Conservation (phyloP, 1,140 invertebrate species). For the Medauroidea extradentata region DNA sequence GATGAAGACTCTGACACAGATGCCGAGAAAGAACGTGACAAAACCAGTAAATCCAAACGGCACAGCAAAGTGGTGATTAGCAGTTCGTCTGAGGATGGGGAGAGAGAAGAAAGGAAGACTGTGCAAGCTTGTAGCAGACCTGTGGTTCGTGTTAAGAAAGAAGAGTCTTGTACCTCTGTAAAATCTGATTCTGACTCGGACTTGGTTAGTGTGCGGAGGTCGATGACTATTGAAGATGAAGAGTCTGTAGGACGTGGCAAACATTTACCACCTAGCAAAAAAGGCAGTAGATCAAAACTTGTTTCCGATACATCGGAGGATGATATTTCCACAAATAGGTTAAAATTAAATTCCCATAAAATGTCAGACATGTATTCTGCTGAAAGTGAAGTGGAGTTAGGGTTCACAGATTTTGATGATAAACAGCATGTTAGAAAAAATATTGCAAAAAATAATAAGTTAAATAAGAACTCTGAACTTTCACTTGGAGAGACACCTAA, state of each 20-base stretch:
- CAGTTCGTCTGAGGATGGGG: constrained; percentile 55
- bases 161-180: constrained; percentile 7
- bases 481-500: background rate
- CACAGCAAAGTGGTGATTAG: constrained; percentile 46
- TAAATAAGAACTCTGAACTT: background rate
- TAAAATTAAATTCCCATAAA: constrained; percentile 37
- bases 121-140: constrained; percentile 9
- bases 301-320: constrained; percentile 54
- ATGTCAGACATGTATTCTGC: constrained; percentile 14
- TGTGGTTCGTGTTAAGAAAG: constrained; percentile 8
- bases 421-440: constrained; percentile 37
- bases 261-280: background rate
- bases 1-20: constrained; percentile 73
- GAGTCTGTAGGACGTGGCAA: background rate
- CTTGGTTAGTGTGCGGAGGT: background rate
- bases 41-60: constrained; percentile 28
- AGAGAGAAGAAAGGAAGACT: constrained; percentile 23
- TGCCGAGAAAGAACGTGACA: constrained; percentile 7
- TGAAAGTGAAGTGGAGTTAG: constrained; percentile 54
- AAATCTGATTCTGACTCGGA: constrained; percentile 12
- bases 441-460: background rate
- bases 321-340: constrained; percentile 29
- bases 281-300: constrained; percentile 32
- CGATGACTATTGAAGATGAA: constrained; percentile 1
- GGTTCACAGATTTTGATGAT: constrained; percentile 49